Conservation (phyloP, 2,797 vertebrate genomes). For the Poeciliopsis presidionis region DNA sequence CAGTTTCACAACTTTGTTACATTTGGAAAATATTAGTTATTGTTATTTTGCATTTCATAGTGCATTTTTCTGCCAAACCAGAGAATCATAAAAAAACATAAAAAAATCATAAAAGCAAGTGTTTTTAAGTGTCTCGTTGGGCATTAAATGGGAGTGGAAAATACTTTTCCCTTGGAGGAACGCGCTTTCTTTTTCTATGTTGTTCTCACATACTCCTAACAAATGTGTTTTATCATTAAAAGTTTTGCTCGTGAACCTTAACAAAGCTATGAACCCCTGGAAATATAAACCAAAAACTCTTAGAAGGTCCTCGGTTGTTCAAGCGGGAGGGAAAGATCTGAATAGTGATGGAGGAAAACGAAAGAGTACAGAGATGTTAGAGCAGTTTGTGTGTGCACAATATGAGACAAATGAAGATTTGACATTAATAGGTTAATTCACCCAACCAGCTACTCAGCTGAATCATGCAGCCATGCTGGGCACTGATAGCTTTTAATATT, state of each 20-base stretch:
- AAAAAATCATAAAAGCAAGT: constrained; percentile 76
- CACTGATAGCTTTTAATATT: not conserved
- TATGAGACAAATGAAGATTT: constrained; percentile 17
- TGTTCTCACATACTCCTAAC: constrained; percentile 55
- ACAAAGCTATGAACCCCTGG: constrained; percentile 4
- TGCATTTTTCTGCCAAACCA: constrained; percentile 69
- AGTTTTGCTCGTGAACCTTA: constrained; percentile 53
- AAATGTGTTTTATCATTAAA: constrained; percentile 37
- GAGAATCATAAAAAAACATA: constrained; percentile 73
- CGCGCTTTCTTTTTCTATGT: constrained; percentile 42
- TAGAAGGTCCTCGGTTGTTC: constrained; percentile 12
- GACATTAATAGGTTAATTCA: not conserved
- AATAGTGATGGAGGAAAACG: constrained; percentile 36
- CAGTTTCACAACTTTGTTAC: constrained; percentile 74
- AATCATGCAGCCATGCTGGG: not conserved
- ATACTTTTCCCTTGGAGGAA: constrained; percentile 53
- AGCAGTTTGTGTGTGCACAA: constrained; percentile 35
- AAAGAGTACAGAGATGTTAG: constrained; percentile 28
- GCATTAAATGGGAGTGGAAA: constrained; percentile 52
- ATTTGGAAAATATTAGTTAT: constrained; percentile 85
- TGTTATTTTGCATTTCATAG: constrained; percentile 81
- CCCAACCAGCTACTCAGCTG: not conserved
- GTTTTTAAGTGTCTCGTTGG: constrained; percentile 72
- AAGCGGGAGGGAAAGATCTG: constrained; percentile 26
- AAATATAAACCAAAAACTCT: constrained; percentile 27